A percentile compares a stretch with the other conserved stretches of the same genome.
phyloP scores from a whole-genome alignment of 2,113 vertebrate species.

The Pollimyrus isidori region DNA sequence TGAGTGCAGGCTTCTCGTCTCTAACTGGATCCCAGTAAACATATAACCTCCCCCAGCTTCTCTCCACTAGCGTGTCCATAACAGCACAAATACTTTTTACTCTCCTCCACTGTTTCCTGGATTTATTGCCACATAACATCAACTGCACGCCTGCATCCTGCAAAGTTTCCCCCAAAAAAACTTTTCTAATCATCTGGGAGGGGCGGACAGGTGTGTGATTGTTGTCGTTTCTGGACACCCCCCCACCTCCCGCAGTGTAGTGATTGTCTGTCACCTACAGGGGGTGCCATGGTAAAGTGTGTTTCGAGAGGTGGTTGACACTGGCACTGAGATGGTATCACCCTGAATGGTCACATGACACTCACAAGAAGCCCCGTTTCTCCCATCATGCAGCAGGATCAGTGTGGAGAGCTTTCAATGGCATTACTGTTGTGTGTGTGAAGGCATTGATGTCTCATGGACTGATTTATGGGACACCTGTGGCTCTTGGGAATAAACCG shows the following conservation, averaged over 20 bases:
- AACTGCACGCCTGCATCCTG: too few relatives aligned
- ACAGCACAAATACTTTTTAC: too few relatives aligned
- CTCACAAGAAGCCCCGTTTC: not conserved
- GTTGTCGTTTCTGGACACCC: too few relatives aligned
- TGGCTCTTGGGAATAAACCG: not conserved
- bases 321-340: not conserved
- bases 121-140: too few relatives aligned
- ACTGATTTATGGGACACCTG: not conserved
- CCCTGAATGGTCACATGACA: not conserved
- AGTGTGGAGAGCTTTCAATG: not conserved
- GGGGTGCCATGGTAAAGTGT: not conserved
- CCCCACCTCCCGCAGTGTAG: not conserved
- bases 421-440: not conserved
- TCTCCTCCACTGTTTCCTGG: too few relatives aligned
- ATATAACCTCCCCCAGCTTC: too few relatives aligned
- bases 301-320: not conserved
- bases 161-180: too few relatives aligned
- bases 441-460: not conserved
- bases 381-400: not conserved
- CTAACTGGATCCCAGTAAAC: too few relatives aligned
- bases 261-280: not conserved
- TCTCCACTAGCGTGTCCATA: too few relatives aligned
- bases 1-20: too few relatives aligned
- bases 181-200: too few relatives aligned
- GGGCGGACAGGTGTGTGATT: too few relatives aligned